phyloP scores from a whole-genome alignment of 2,797 vertebrate genomes.

The Sylvilagus floridanus region DNA sequence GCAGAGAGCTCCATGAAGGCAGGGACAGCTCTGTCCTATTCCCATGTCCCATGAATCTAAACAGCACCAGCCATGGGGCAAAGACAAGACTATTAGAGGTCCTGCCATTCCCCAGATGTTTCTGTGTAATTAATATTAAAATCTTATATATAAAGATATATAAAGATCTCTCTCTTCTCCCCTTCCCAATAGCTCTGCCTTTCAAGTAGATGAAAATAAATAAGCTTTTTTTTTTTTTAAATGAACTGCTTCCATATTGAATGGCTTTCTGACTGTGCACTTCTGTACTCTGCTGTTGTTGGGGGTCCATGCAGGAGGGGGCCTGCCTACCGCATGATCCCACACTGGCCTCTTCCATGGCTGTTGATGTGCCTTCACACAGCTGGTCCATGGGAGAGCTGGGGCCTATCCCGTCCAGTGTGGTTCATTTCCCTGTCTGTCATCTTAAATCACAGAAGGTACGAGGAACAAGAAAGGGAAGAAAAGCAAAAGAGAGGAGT shows the following conservation, averaged over 20 bases:
- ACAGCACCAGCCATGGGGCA: not conserved
- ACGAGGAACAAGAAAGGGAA: not conserved
- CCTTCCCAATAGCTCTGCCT: too few relatives aligned
- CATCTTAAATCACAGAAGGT: not conserved
- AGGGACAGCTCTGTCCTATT: not conserved
- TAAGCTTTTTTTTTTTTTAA: not conserved
- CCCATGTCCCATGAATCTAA: not conserved
- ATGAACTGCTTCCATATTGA: not conserved
- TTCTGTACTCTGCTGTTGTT: not conserved
- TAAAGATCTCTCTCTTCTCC: too few relatives aligned
- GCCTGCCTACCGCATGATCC: not conserved
- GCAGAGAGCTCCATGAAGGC: not conserved
- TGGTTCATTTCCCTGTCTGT: not conserved
- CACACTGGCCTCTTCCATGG: not conserved
- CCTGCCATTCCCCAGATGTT: not conserved
- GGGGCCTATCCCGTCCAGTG: not conserved
- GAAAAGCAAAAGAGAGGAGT: not conserved
- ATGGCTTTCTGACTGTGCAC: constrained; percentile 10
- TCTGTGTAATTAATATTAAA: not conserved
- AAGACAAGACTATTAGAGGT: not conserved
- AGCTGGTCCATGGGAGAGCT: not conserved
- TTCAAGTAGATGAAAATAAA: too few relatives aligned
- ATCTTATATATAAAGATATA: not conserved
- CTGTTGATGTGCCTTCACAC: not conserved
- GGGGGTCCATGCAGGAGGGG: not conserved